A percentile compares a stretch with the other conserved stretches of the same genome.
Evolutionary conservation across 35 echinoderm and acorn worm genomes (phyloP).

Genomic region (Apostichopus parvimensis): DNA sequence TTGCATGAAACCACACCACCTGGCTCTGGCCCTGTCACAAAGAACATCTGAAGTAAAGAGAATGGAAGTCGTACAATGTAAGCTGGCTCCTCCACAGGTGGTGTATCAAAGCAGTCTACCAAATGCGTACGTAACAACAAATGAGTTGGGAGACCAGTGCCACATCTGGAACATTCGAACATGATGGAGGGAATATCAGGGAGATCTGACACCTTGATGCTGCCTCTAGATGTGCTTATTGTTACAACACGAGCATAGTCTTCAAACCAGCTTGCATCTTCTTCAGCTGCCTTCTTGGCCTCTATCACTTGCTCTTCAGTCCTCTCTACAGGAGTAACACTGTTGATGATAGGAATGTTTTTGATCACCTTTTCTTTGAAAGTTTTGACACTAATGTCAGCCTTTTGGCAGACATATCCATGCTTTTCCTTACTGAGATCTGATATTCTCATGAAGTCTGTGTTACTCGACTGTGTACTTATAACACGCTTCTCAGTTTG

Average conservation of each 20-base stretch:
- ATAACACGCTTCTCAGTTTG: neutral
- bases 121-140: slow-evolving; percentile 27
- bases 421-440: slow-evolving; percentile 8
- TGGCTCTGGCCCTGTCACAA: slow-evolving; percentile 23
- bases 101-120: slow-evolving; percentile 33
- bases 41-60: slow-evolving; percentile 48
- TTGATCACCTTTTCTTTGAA: neutral
- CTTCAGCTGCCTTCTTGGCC: slow-evolving; percentile 19
- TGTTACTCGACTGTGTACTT: neutral
- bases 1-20: slow-evolving; percentile 53
- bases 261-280: slow-evolving; percentile 6
- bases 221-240: neutral
- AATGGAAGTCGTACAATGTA: slow-evolving; percentile 47
- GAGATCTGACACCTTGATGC: slow-evolving; percentile 31
- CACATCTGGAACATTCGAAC: slow-evolving; percentile 52
- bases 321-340: neutral
- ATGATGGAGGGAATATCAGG: slow-evolving; percentile 27
- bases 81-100: slow-evolving; percentile 6
- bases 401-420: slow-evolving; percentile 29
- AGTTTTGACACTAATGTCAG: slow-evolving; percentile 30
- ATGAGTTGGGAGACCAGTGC: slow-evolving; percentile 26
- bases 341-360: neutral
- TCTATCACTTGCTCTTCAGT: slow-evolving; percentile 3
- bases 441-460: neutral
- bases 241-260: neutral